A percentile compares a stretch with the other conserved stretches of the same genome.
phyloP scores from a whole-genome alignment of 2,888 invertebrate genomes.

The Noctuana brunneofusca region DNA sequence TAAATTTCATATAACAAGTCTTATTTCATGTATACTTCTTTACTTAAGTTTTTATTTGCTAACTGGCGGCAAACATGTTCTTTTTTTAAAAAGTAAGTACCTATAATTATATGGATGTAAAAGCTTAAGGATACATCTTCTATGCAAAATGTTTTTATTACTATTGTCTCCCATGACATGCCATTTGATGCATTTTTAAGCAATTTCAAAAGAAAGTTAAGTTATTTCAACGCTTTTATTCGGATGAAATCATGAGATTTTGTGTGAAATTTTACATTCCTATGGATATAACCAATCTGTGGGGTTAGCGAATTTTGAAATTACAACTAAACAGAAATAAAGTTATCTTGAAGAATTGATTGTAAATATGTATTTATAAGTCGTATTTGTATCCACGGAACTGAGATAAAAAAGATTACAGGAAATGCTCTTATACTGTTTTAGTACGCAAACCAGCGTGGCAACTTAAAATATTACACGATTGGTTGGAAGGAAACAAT shows the following conservation, averaged over 20 bases:
- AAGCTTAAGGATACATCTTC: too few species aligned
- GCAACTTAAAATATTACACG: too few species aligned
- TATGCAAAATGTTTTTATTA: too few species aligned
- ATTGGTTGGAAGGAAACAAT: too few species aligned
- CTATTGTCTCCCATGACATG: too few species aligned
- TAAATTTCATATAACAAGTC: too few species aligned
- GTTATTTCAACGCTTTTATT: conserved; percentile 16
- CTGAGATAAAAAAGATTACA: too few species aligned
- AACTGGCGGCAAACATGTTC: too few species aligned
- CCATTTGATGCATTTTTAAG: conserved; percentile 30
- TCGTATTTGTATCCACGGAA: background rate
- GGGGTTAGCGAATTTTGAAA: conserved; percentile 43
- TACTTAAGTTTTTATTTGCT: background rate
- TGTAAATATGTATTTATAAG: background rate
- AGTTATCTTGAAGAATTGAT: background rate
- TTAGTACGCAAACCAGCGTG: too few species aligned
- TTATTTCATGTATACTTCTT: background rate
- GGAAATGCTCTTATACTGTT: too few species aligned
- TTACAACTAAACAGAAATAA: conserved; percentile 24
- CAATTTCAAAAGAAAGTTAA: conserved; percentile 7
- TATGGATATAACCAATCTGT: conserved; percentile 38
- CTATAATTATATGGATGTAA: too few species aligned
- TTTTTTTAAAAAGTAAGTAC: too few species aligned
- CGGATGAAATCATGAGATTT: conserved; percentile 15
- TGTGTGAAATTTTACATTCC: conserved; percentile 57